Conservation (phyloP, 2,888 invertebrate genomes). For the Herminia tarsipennalis region DNA sequence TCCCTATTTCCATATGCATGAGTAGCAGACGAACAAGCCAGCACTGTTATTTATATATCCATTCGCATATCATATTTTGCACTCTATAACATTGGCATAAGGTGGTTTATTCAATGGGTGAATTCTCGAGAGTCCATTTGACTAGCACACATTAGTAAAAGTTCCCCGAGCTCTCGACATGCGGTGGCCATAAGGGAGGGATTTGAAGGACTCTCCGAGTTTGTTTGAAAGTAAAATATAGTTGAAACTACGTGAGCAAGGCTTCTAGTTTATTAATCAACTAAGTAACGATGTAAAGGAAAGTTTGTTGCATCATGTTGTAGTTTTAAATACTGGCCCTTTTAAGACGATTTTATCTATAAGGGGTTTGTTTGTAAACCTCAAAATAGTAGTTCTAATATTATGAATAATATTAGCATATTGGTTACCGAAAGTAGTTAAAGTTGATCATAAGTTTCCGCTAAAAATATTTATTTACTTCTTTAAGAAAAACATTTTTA, state of each 20-base stretch:
- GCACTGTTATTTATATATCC: constrained; percentile 58
- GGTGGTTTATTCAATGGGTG: constrained; percentile 62
- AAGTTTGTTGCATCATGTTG: constrained; percentile 9
- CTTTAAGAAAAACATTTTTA: too few relatives aligned
- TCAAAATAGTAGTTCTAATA: too few relatives aligned
- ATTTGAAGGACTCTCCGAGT: constrained; percentile 39
- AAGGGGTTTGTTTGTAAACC: too few relatives aligned
- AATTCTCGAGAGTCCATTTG: constrained; percentile 81
- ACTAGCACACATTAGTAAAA: constrained; percentile 84
- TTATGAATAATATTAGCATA: too few relatives aligned
- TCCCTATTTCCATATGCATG: constrained; percentile 83
- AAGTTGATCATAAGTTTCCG: too few relatives aligned
- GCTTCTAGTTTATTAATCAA: constrained; percentile 16
- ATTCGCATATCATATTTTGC: constrained; percentile 51
- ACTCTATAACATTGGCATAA: constrained; percentile 58
- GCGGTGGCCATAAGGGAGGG: constrained; percentile 56
- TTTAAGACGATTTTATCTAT: not conserved
- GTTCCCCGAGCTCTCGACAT: constrained; percentile 68
- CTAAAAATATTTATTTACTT: too few relatives aligned
- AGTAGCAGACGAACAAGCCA: constrained; percentile 64
- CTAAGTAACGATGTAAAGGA: constrained; percentile 12
- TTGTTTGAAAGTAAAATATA: constrained; percentile 23
- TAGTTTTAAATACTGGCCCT: not conserved
- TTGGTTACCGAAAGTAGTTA: too few relatives aligned
- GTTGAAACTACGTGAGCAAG: constrained; percentile 12